Evolutionary conservation across 2,888 invertebrate species (phyloP), one percentile per base, ranked within the genome.

Genomic region (Mesoligia furuncula): DNA sequence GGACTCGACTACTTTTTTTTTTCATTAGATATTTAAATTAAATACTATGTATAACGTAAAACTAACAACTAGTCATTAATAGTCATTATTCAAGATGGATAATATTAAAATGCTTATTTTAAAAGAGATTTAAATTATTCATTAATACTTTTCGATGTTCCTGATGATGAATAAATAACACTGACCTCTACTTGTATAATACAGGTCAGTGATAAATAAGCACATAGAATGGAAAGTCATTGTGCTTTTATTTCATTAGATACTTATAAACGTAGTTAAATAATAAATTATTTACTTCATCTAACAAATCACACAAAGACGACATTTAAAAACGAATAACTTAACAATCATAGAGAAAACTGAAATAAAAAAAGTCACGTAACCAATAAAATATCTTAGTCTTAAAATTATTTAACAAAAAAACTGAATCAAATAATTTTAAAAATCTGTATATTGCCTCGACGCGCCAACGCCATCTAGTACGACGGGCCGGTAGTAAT

Each of bases 401-500:
- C 73, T 77, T 87, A 84, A 83, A 84, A 82, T 75, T 77, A 84
- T 86, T 73, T 86, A 85, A 87, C 81, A 77, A 80, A 51, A 31
- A 72, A 73, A 61, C 64, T 51, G 15, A 64, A 75, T 71, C 75
- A 76, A 77, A 81, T 80, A 24, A 74, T 75, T 87, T 95, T 96
- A 97, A 91, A 96, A 97, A 92, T 97, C 97, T 59, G 97, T 96
- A 90, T 96, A 97, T 1, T 69, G 75, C 11, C 79, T 73, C 13
- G 88, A 70, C 0, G 71, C 76, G 13, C 95, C 95, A 89, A 95
- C 95, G 92, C 97, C 97, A 92, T 97, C 97, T 95, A 98, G 98
- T 83, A 98, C 97, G 64, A 98, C 97, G 0, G 98, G 98, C 79
- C 98, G 97, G 95, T 98, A 98, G 85, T 97, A 97, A 69, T 97